Base-by-base conservation (phyloP, 2,797 vertebrate genomes). In the Channa striata region DNA sequence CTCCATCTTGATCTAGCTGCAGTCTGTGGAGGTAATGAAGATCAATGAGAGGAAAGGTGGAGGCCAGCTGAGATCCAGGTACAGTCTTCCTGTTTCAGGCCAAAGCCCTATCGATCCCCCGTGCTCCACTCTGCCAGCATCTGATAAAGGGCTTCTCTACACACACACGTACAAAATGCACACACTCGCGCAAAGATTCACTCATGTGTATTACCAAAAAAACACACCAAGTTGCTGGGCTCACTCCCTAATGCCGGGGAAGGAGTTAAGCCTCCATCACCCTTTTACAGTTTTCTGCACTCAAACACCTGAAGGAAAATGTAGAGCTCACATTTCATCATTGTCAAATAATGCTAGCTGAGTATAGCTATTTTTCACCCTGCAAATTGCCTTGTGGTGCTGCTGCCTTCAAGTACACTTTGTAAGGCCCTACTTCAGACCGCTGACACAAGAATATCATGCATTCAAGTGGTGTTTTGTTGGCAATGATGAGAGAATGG, bases 81-180 rank as follows among this genome's bases (percentile, higher is more conserved):
- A 92, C 88, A 90, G 90, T 93, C 91, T 94, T 89, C 81, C 86
- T 88, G 91, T 92, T 88, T 87, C 89, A 87, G 91, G 85, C 89
- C 90, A 93, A 93, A 91, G 89, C 84, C 86, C 86, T 93, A 95
- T 94, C 79, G 94, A 95, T 95, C 89, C 85, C 83, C 84, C 66
- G 82, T 73, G 82, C 87, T 85, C 83, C 78, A 88, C 83, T 88
- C 91, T 91, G 86, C 85, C 86, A 90, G 68, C 70, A 92, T 93
- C 92, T 92, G 93, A 94, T 94, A 93, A 93, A 92, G 82, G 89
- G 74, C 54, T 74, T 86, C 78, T 84, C 36, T 36, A 51, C 49
- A 54, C 51, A 65, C 68, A 59, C 59, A 81, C 72, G 57, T 46
- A 78, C 58, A 66, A 21, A 67, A 42, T 53, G 12, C 69, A 80